These are phyloP conservation scores for Parauchenoglanis punctatus DNA, from an alignment of 2,797 vertebrate genomes.

Conservation along the genomic window DNA sequence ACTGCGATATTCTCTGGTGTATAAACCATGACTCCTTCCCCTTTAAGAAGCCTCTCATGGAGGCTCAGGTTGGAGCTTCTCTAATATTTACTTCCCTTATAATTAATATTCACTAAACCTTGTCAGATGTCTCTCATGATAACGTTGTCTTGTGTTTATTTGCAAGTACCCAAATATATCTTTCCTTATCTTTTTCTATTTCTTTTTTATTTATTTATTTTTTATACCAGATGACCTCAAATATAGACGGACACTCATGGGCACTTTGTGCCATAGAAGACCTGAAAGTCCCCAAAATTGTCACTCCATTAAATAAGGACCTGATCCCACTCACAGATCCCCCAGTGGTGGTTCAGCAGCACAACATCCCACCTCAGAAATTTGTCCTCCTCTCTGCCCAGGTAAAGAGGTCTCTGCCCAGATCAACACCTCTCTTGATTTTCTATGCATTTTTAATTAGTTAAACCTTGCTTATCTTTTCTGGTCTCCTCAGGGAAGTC, in stretches of 20 bases:
- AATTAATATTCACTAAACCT: background rate
- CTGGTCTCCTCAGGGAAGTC: constrained; percentile 82
- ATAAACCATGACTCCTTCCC: constrained; percentile 97
- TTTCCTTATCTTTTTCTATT: no score
- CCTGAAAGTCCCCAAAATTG: constrained; percentile 78
- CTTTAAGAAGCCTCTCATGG: constrained; percentile 96
- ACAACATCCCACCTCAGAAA: constrained; percentile 88
- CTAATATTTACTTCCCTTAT: background rate
- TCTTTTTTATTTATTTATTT: no score
- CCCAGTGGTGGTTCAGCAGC: constrained; percentile 92
- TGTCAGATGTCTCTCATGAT: background rate
- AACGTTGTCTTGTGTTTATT: no score
- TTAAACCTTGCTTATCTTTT: background rate
- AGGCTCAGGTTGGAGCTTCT: constrained; percentile 85
- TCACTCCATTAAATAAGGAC: constrained; percentile 89
- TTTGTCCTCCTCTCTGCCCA: constrained; percentile 97
- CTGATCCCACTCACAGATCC: constrained; percentile 88
- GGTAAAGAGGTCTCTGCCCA: constrained; percentile 66
- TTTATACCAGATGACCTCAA: constrained; percentile 83
- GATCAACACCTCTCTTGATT: background rate
- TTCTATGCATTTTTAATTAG: background rate
- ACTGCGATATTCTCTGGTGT: constrained; percentile 95
- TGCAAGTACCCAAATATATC: background rate
- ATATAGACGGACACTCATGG: constrained; percentile 95
- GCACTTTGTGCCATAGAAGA: constrained; percentile 89